Conservation (phyloP, 2,888 invertebrate species). For the Leucania comma region DNA sequence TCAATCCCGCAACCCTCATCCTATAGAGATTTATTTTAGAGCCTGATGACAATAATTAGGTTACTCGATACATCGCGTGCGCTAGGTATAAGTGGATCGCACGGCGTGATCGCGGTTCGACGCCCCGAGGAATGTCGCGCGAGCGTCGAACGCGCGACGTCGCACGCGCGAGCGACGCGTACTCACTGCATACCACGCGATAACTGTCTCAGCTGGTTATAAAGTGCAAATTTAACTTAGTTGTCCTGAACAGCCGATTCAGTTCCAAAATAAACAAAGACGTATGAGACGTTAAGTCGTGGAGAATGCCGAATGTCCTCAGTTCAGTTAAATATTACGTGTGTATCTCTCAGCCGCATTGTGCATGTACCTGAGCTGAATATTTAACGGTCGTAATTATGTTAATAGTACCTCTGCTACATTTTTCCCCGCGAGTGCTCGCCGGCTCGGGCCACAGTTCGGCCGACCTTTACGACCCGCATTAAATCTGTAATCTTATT, state of each 20-base stretch:
- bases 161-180: neutral
- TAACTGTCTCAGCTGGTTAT: neutral
- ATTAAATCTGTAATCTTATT: slow-evolving; percentile 62
- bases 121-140: slow-evolving; percentile 18
- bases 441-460: slow-evolving; percentile 40
- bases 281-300: neutral
- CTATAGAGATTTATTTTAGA: neutral
- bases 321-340: neutral
- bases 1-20: too few relatives aligned
- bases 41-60: neutral
- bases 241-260: neutral
- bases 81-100: neutral
- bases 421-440: slow-evolving; percentile 45
- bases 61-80: neutral
- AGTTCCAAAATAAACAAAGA: neutral
- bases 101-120: slow-evolving; percentile 3
- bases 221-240: neutral
- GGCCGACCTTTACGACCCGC: slow-evolving; percentile 42
- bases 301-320: neutral
- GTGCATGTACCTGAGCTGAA: slow-evolving; percentile 44
- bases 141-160: neutral
- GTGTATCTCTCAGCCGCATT: neutral
- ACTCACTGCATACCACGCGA: slow-evolving; percentile 5
- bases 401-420: slow-evolving; percentile 40
- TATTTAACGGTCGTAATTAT: slow-evolving; percentile 55